A percentile compares a stretch with the other conserved stretches of the same genome.
phyloP scores from a whole-genome alignment of 2,888 invertebrate species.

The Achlya flavicornis region DNA sequence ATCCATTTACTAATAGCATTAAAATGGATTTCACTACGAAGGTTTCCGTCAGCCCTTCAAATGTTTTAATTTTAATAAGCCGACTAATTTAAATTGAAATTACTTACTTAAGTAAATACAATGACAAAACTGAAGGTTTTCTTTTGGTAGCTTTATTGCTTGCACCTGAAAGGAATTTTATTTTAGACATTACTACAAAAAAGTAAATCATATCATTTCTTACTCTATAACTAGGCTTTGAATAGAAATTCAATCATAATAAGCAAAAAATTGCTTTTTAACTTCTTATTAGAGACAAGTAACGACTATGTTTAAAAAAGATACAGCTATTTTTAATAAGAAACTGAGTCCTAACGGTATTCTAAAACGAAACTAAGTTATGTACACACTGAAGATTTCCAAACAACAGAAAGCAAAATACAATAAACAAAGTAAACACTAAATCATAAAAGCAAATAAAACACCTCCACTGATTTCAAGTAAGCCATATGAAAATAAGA shows the following conservation, averaged over 20 bases:
- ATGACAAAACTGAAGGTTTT: not conserved
- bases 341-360: not conserved
- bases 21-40: slow-evolving; percentile 55
- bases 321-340: not conserved
- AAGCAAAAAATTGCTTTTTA: too few species aligned
- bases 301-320: too few species aligned
- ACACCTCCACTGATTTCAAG: not conserved
- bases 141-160: not conserved
- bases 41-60: slow-evolving; percentile 53
- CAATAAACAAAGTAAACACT: not conserved
- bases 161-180: too few species aligned
- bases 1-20: slow-evolving; percentile 60
- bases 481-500: not conserved
- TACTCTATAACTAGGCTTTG: too few species aligned
- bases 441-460: not conserved
- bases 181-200: too few species aligned
- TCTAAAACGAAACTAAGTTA: not conserved
- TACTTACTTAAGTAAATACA: not conserved
- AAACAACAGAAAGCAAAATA: not conserved
- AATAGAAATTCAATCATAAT: too few species aligned
- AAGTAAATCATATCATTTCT: too few species aligned
- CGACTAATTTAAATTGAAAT: not conserved
- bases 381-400: not conserved
- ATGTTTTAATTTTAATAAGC: slow-evolving; percentile 8
- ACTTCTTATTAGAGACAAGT: too few species aligned